Base-by-base conservation (phyloP, 2,888 invertebrate species). In the Drosophila fungiperda region DNA sequence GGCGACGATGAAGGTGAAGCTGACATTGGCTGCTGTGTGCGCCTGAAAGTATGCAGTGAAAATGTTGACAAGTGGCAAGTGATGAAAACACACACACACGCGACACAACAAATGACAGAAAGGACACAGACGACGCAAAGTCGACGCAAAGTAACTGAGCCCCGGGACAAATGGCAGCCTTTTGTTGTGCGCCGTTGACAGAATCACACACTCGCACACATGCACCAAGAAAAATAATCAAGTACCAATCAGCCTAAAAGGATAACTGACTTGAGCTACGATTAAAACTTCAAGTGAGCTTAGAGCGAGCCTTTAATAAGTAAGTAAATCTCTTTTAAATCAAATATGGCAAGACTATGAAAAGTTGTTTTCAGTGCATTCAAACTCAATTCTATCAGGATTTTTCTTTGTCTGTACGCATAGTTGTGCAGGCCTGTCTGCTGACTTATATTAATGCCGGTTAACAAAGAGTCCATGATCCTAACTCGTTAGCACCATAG, bases 21-120 rank as follows among this genome's bases (percentile, higher is more conserved):
- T 29, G 36, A 52, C 26, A 20, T 33, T 49, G 52, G 76, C 48
- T 80, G 76, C 69, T 68, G 67, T 38, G 48, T n/a, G 49, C 20
- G 72, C 80, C 85, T 54, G 50, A 67, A 69, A 82, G 89, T 79
- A 84, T 84, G 83, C 89, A 79, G 69, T 57, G 58, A 68, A 82
- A 68, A 71, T n/a, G 0, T 78, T 58, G 70, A 59, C 69, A 66
- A 72, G 82, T 71, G 82, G 58, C 77, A 83, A 80, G 74, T 72
- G 81, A 83, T 66, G 73, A 73, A 78, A 61, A 70, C 69, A 68
- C 66, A 23, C 66, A 23, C 23, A 66, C 67, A 65, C 55, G 62
- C 68, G 38, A 64, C 66, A 71, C 59, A 67, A 64, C 26, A 49
- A 48, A 32, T 23, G 36, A 49, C 69, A 59, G 45, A 50, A 68